A percentile compares a stretch with the other conserved stretches of the same genome.
phyloP scores from a whole-genome alignment of 2,888 invertebrate species.

The Amiota communis region DNA sequence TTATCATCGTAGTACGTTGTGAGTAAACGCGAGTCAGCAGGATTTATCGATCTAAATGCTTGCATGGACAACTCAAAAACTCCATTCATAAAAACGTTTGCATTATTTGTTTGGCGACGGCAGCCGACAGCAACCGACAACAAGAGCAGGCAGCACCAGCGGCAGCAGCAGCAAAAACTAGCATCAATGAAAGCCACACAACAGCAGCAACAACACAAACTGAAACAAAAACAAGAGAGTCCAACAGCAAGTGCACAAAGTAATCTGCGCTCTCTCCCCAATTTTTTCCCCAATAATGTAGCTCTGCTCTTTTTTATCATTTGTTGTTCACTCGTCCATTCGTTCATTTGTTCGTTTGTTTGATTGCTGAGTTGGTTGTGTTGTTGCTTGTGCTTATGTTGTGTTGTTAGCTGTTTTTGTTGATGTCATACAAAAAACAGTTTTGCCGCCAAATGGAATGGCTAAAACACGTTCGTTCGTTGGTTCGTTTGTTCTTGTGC shows the following conservation, averaged over 20 bases:
- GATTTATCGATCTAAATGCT: conserved; percentile 72
- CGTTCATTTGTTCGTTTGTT: conserved; percentile 45
- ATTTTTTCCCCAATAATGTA: conserved; percentile 37
- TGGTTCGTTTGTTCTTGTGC: conserved; percentile 20
- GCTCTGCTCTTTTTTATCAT: conserved; percentile 21
- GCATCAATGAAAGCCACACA: conserved; percentile 29
- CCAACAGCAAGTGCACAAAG: conserved; percentile 57
- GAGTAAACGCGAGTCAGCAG: conserved; percentile 49
- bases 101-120: conserved; percentile 63
- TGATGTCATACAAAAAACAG: conserved; percentile 55
- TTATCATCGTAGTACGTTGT: conserved; percentile 53
- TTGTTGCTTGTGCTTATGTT: conserved; percentile 3
- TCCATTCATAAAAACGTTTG: conserved; percentile 73
- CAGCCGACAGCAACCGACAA: conserved; percentile 26
- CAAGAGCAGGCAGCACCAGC: conserved; percentile 42
- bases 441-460: conserved; percentile 67
- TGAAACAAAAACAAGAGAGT: background rate
- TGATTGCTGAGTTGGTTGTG: conserved; percentile 1
- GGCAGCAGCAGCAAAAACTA: conserved; percentile 42
- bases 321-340: conserved; percentile 38
- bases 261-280: conserved; percentile 29
- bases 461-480: conserved; percentile 44
- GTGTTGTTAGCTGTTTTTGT: conserved; percentile 50
- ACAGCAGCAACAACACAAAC: conserved; percentile 23
- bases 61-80: conserved; percentile 59